phyloP scores from a whole-genome alignment of 2,888 invertebrate species.

The Sisyra terminalis region DNA sequence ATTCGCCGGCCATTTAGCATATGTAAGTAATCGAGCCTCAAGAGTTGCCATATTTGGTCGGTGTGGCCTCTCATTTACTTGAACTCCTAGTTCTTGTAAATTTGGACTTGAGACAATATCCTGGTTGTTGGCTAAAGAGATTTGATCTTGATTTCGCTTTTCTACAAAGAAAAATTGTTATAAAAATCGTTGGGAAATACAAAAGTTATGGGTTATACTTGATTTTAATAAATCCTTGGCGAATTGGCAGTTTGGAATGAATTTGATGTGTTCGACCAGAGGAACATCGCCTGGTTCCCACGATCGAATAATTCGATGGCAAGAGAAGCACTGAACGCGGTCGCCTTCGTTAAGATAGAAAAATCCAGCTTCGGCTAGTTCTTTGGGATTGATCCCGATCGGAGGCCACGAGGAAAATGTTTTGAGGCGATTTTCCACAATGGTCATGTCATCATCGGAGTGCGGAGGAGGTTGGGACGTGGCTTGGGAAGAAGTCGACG shows the following conservation, averaged over 20 bases:
- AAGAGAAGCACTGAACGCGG: constrained; percentile 67
- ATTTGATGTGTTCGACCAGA: constrained; percentile 44
- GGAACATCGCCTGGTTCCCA: constrained; percentile 57
- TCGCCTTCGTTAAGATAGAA: constrained; percentile 60
- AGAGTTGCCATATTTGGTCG: constrained; percentile 50
- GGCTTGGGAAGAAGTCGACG: constrained; percentile 16
- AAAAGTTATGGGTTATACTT: background rate
- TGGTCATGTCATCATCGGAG: constrained; percentile 21
- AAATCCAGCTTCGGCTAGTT: constrained; percentile 70
- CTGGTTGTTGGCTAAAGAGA: constrained; percentile 23
- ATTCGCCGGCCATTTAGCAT: constrained; percentile 57
- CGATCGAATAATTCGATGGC: constrained; percentile 47
- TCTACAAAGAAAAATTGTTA: background rate
- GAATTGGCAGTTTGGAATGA: constrained; percentile 42
- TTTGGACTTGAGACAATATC: constrained; percentile 26
- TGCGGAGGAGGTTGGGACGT: constrained; percentile 15
- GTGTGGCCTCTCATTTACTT: constrained; percentile 39
- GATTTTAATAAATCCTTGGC: constrained; percentile 20
- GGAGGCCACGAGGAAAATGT: constrained; percentile 62
- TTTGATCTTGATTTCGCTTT: background rate
- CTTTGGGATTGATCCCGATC: constrained; percentile 44
- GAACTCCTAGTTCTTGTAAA: constrained; percentile 40
- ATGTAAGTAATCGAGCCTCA: constrained; percentile 53
- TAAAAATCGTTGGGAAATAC: background rate
- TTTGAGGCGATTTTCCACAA: constrained; percentile 43